A percentile compares a stretch with the other conserved stretches of the same genome.
phyloP scores from a whole-genome alignment of 2,113 vertebrate species.

The Microcebus jonahi region DNA sequence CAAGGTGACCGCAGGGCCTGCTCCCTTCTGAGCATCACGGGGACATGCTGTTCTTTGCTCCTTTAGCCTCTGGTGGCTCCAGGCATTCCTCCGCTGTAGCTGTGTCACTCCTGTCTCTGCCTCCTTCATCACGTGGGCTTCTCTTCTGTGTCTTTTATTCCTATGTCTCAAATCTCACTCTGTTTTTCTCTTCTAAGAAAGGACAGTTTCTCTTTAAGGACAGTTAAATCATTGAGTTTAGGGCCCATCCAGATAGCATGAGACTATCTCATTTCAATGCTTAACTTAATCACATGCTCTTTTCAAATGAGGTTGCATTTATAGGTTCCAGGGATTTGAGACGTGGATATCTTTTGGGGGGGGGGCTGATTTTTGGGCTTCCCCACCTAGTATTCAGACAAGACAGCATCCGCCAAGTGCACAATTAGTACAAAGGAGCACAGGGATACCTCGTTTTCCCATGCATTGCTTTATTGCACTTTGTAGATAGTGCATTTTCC shows the following conservation, averaged over 20 bases:
- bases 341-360: background rate
- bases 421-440: background rate
- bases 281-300: background rate
- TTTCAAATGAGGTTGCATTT: background rate
- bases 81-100: background rate
- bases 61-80: background rate
- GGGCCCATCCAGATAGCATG: background rate
- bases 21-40: background rate
- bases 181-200: background rate
- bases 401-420: background rate
- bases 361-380: background rate
- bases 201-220: background rate
- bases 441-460: background rate
- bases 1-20: background rate
- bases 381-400: background rate
- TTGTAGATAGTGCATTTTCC: background rate
- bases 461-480: background rate
- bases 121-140: background rate
- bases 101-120: background rate
- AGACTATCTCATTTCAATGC: background rate
- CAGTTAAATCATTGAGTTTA: background rate
- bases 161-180: background rate
- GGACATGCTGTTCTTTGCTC: no score
- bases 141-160: background rate
- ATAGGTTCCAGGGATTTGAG: background rate